Evolutionary conservation across 1,140 invertebrate genomes (phyloP).

Genomic region (Rhyacophila brunnea): DNA sequence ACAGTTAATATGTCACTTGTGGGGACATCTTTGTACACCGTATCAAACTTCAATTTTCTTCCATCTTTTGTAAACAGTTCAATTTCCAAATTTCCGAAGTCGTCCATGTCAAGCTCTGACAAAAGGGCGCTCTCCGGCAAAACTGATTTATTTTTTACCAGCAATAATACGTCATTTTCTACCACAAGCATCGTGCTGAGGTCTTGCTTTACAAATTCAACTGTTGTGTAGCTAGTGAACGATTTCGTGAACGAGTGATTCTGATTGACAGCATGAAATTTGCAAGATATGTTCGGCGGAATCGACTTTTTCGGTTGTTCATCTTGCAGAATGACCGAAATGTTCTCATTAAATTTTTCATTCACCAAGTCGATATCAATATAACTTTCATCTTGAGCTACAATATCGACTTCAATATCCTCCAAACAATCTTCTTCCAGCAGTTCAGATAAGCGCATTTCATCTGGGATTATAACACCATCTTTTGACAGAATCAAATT

Average conservation of each 20-base stretch:
- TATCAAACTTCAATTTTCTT: slow-evolving; percentile 45
- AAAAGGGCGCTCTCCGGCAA: slow-evolving; percentile 46
- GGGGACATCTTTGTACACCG: slow-evolving; percentile 46
- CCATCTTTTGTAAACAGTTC: slow-evolving; percentile 48
- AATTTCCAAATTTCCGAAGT: slow-evolving; percentile 50
- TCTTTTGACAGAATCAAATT: slow-evolving; percentile 23
- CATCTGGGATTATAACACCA: slow-evolving; percentile 9
- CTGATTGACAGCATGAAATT: slow-evolving; percentile 49
- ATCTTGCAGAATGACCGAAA: slow-evolving; percentile 20
- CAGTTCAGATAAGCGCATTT: slow-evolving; percentile 6
- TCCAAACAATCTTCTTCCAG: background rate
- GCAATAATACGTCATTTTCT: slow-evolving; percentile 42
- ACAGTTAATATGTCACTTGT: slow-evolving; percentile 57
- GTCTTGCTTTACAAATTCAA: slow-evolving; percentile 51
- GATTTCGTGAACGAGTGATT: slow-evolving; percentile 48
- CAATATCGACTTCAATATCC: slow-evolving; percentile 10
- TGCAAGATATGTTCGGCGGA: slow-evolving; percentile 32
- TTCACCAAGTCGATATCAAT: slow-evolving; percentile 22
- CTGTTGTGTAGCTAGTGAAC: slow-evolving; percentile 46
- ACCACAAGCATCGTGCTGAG: slow-evolving; percentile 45
- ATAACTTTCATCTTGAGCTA: slow-evolving; percentile 20
- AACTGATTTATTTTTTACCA: slow-evolving; percentile 42
- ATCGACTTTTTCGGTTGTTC: slow-evolving; percentile 16
- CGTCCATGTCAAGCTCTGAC: slow-evolving; percentile 49
- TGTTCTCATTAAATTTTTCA: slow-evolving; percentile 25